Evolutionary conservation across 2,113 vertebrate species (phyloP).

Genomic region (Cheirogaleus medius): DNA sequence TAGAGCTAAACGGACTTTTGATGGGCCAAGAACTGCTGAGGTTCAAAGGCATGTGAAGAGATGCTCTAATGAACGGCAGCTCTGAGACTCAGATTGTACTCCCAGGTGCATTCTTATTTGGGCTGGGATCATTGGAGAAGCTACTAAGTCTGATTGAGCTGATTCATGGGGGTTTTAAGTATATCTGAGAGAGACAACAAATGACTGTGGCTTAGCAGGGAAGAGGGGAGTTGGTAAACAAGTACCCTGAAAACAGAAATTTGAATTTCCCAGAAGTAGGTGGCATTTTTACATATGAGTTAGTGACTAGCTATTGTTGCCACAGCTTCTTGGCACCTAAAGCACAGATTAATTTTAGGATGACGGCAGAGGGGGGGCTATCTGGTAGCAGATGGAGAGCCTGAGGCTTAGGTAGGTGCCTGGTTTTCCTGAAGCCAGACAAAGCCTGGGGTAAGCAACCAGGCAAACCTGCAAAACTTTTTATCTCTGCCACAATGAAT

Average conservation of each 20-base stretch:
- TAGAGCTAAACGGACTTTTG: not conserved
- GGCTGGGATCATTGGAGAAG: not conserved
- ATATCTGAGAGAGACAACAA: not conserved
- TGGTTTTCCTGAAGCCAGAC: not conserved
- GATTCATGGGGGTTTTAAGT: not conserved
- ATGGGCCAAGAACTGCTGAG: not conserved
- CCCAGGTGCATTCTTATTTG: not conserved
- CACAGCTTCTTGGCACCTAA: not conserved
- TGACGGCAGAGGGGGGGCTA: not conserved
- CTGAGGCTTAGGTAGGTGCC: not conserved
- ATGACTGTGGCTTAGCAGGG: not conserved
- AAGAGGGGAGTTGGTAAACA: not conserved
- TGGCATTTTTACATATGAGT: not conserved
- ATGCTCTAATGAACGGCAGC: not conserved
- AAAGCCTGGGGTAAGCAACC: not conserved
- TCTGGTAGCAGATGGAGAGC: not conserved
- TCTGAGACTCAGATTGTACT: not conserved
- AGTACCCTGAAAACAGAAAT: not conserved
- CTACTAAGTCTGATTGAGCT: not conserved
- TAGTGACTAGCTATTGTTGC: not conserved
- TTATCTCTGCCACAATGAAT: not conserved
- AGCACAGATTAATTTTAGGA: not conserved
- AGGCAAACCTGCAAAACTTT: not conserved
- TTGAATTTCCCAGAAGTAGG: not conserved
- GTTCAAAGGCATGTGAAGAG: not conserved